Evolutionary conservation across 2,888 invertebrate genomes (phyloP).

Genomic region (Eremobia ochroleuca): DNA sequence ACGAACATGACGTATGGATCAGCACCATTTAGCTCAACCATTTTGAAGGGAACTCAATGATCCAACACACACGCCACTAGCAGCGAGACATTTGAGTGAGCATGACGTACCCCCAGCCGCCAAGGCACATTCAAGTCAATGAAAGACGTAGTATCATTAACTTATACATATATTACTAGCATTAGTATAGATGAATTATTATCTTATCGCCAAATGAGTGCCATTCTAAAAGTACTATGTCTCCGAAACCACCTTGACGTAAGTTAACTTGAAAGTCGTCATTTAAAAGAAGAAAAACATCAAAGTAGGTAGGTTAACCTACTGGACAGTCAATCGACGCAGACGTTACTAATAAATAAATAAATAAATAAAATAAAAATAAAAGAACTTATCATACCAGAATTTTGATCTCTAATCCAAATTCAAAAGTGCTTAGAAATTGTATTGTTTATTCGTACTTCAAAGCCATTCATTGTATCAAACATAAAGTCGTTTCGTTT

Average conservation of each 20-base stretch:
- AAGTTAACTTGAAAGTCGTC: not conserved
- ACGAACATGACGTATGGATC: too few species aligned
- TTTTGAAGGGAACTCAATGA: too few species aligned
- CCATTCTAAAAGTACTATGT: not conserved
- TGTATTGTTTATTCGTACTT: constrained; percentile 21
- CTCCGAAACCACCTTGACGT: not conserved
- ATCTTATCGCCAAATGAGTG: not conserved
- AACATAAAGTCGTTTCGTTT: constrained; percentile 43
- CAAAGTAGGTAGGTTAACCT: not conserved
- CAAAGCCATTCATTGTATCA: constrained; percentile 43
- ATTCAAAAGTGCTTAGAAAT: constrained; percentile 30
- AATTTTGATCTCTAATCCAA: constrained; percentile 24
- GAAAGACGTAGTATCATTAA: too few species aligned
- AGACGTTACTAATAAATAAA: constrained; percentile 4
- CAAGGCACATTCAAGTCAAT: too few species aligned
- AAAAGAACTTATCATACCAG: constrained; percentile 25
- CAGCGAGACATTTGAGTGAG: too few species aligned
- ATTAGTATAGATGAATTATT: constrained; percentile 3
- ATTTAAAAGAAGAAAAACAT: constrained; percentile 5
- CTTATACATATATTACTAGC: too few species aligned
- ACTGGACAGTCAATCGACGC: not conserved
- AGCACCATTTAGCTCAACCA: too few species aligned
- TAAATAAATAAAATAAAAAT: too few species aligned
- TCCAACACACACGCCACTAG: too few species aligned
- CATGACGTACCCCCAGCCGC: too few species aligned